Percentiles rank a stretch among this genome's conserved stretches.
phyloP scores from a whole-genome alignment of 2,797 vertebrate species.

The Aulostomus chinensis region DNA sequence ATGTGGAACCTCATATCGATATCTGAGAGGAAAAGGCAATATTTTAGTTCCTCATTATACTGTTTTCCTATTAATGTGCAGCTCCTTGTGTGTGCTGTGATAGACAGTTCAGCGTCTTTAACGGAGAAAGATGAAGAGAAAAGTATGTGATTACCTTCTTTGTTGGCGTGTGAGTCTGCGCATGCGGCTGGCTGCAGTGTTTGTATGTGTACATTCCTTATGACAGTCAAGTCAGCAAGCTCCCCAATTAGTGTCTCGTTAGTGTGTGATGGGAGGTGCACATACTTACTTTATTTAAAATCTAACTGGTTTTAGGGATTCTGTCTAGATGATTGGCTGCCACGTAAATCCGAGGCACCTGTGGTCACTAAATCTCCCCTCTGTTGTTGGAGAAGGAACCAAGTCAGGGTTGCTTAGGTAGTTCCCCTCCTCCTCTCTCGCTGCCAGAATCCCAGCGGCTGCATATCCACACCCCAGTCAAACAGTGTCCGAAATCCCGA shows the following conservation, averaged over 20 bases:
- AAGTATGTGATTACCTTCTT: slow-evolving; percentile 53
- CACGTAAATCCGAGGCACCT: background rate
- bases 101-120: slow-evolving; percentile 53
- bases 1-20: slow-evolving; percentile 58
- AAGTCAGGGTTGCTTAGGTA: background rate
- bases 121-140: slow-evolving; percentile 38
- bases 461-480: background rate
- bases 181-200: background rate
- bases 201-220: slow-evolving; percentile 27
- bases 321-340: background rate
- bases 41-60: slow-evolving; percentile 63
- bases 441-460: background rate
- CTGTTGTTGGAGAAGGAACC: background rate
- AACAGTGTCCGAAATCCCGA: background rate
- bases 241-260: slow-evolving; percentile 72
- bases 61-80: slow-evolving; percentile 54
- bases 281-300: slow-evolving; percentile 3
- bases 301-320: background rate
- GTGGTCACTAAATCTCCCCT: background rate
- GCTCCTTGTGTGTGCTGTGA: slow-evolving; percentile 42
- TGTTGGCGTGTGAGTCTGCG: slow-evolving; percentile 33
- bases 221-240: slow-evolving; percentile 68
- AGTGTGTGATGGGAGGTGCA: slow-evolving; percentile 48
- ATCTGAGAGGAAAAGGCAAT: slow-evolving; percentile 53
- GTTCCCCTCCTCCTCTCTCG: background rate